Evolutionary conservation across 2,888 invertebrate species (phyloP), one percentile per base, ranked within the genome.

Genomic region (Cataglyphis cursor): DNA sequence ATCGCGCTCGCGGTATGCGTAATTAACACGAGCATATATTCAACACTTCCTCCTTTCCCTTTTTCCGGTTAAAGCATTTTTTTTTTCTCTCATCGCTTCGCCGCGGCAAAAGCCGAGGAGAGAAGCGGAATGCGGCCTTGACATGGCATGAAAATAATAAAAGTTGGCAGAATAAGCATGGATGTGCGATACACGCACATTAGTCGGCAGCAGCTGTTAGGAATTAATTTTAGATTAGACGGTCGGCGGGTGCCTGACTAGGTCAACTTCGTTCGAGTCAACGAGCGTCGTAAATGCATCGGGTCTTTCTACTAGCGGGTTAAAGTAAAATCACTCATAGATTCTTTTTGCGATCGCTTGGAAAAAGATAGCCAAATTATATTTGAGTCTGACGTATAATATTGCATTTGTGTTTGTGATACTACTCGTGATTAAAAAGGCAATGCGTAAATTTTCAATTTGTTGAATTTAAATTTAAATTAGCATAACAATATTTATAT

Each of bases 171-270:
- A 88, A 88, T 64, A 75, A 85, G 80, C 89, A 81, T 88, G 68
- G 76, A 83, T 59, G 76, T 44, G 81, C 81, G 87, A 81, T 83
- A 80, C 75, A 83, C 75, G 86, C 87, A 76, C 72, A 85, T 87
- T 82, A 72, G 66, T 38, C 85, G 87, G 81, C 84, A 90, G 92
- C 93, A 93, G 92, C 93, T 93, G 94, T 93, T 92, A 85, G 90
- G 93, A 93, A 94, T 94, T 93, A 94, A 94, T 94, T 94, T 94
- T 94, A 94, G 94, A 94, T 94, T 93, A 92, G 90, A 92, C 91
- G 90, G 91, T 92, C 92, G 85, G 87, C 91, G 90, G 89, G 90
- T 90, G 92, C 90, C 90, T 90, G 90, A 90, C 91, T 91, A 90
- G 92, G 93, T 93, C 93, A 92, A 91, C 92, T 92, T 87, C 82